These are phyloP conservation scores for Oryzias dopingdopingensis DNA, from an alignment of 2,797 vertebrate species.

Conservation along the genomic window DNA sequence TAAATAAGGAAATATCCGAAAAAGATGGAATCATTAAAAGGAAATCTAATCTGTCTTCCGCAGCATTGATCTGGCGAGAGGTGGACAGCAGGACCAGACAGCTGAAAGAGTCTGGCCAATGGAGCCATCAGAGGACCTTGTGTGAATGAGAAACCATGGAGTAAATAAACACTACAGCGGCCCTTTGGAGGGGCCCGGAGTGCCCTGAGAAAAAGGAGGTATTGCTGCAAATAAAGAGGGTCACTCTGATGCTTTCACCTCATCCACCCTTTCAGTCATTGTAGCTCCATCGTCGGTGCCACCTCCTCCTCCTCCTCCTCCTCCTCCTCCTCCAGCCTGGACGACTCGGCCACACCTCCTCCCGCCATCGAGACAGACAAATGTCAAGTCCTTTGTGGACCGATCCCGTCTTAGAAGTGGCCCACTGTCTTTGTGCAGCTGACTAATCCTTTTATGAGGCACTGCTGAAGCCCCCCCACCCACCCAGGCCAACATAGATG, in stretches of 20 bases:
- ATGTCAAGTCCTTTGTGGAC: slow-evolving; percentile 85
- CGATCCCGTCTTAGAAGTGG: slow-evolving; percentile 79
- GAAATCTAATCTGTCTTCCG: slow-evolving; percentile 72
- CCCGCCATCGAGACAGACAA: slow-evolving; percentile 84
- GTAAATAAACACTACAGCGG: slow-evolving; percentile 83
- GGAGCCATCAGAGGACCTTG: slow-evolving; percentile 84
- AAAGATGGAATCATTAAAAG: slow-evolving; percentile 73
- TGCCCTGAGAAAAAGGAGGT: slow-evolving; percentile 76
- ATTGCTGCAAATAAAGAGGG: slow-evolving; percentile 71
- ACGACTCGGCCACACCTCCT: slow-evolving; percentile 59
- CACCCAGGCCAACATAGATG: slow-evolving; percentile 43
- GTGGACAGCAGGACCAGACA: slow-evolving; percentile 41
- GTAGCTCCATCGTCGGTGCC: slow-evolving; percentile 67
- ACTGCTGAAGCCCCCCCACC: slow-evolving; percentile 67
- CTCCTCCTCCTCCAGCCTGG: slow-evolving; percentile 67
- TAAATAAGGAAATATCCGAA: slow-evolving; percentile 42
- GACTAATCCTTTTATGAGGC: slow-evolving; percentile 85
- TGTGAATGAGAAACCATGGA: slow-evolving; percentile 79
- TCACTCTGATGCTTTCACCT: slow-evolving; percentile 77
- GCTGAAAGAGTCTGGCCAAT: slow-evolving; percentile 72
- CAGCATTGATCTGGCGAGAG: slow-evolving; percentile 67
- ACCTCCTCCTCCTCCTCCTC: slow-evolving; percentile 69
- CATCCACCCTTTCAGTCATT: slow-evolving; percentile 78
- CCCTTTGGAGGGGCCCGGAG: slow-evolving; percentile 76
- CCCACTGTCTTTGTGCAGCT: slow-evolving; percentile 80